Base-by-base conservation (phyloP, 2,888 invertebrate genomes). In the Pristionchus entomophagus region DNA sequence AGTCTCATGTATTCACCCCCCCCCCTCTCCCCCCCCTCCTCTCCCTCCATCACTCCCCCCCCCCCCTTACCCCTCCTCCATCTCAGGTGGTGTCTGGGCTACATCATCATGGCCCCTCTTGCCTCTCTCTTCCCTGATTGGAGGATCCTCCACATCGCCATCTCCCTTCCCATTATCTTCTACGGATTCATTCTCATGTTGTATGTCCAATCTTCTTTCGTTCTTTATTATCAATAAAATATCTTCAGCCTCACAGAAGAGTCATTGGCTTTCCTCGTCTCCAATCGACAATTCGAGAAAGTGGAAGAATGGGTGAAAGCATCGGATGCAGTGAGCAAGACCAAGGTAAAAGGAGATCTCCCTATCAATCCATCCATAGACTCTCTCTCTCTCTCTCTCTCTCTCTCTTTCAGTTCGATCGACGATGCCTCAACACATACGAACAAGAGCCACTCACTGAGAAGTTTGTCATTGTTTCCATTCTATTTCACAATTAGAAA, bases 341-440 rank as follows among this genome's bases (percentile, higher is more conserved):
- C 17, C 0, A 78, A 78, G 78, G 78, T 78, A 29, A 5, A 3
- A 45, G 45, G 8, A 45, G 45, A n/a, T n/a, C n/a, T n/a, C n/a
- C n/a, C n/a, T n/a, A n/a, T n/a, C n/a, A n/a, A n/a, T n/a, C n/a
- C n/a, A n/a, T n/a, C n/a, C n/a, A n/a, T n/a, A n/a, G n/a, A n/a
- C n/a, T n/a, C n/a, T n/a, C n/a, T n/a, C n/a, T n/a, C n/a, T n/a
- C n/a, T n/a, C n/a, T n/a, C n/a, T n/a, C n/a, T n/a, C n/a, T n/a
- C n/a, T n/a, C n/a, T n/a, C n/a, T n/a, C n/a, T 69, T 69, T 69
- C 69, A 69, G 69, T 69, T 69, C n/a, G 41, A 69, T 69, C 35
- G 69, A 69, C 5, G 38, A 38, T 69, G 38, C 6, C 69, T 69
- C n/a, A 22, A 38, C 17, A 29, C 32, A 22, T 69, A 69, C 38